Evolutionary conservation across 2,888 invertebrate species (phyloP), one percentile per base, ranked within the genome.

Genomic region (Lypha dubia): DNA sequence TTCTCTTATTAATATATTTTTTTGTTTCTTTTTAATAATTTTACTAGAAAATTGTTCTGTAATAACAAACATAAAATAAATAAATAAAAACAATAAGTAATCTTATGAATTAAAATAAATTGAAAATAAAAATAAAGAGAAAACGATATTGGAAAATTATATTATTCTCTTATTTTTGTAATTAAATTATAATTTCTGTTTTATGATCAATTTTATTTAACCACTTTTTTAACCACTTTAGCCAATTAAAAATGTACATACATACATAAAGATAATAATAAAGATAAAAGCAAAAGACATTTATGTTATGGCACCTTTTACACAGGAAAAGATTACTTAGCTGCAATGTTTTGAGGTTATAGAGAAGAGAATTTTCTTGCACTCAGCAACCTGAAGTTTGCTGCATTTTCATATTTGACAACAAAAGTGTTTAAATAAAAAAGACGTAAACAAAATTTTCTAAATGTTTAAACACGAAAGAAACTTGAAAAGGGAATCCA

Each of bases 11-110:
- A n/a, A n/a, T n/a, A n/a, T 49, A 17, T 68, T 38, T 38, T 60
- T 49, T 46, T n/a, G n/a, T 46, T 46, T 44, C 58, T 28, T 80
- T 51, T 58, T n/a, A n/a, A n/a, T n/a, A n/a, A n/a, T n/a, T n/a
- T 20, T 38, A 56, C 22, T 74, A 80, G 65, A 73, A 60, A 79
- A 79, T n/a, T 79, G 53, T 58, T 73, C 28, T 80, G 53, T 71
- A 79, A 65, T 22, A 63, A 20, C 3, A 62, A 1, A 28, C 4
- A 15, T 13, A 58, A 5, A n/a, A 60, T 22, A 15, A 35, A 28
- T 22, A 41, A n/a, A 13, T 38, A 58, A 5, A n/a, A 60, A 13
- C 5, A 35, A 28, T 22, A 41, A n/a, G 6, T 38, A 53, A 24
- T 53, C 24, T 20, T 38, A 62, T 71, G 53, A 63, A 71, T 32